Percentiles rank a stretch among this genome's conserved stretches.
Conservation (phyloP, 2,113 vertebrate genomes). For the Orthonyx spaldingii region DNA sequence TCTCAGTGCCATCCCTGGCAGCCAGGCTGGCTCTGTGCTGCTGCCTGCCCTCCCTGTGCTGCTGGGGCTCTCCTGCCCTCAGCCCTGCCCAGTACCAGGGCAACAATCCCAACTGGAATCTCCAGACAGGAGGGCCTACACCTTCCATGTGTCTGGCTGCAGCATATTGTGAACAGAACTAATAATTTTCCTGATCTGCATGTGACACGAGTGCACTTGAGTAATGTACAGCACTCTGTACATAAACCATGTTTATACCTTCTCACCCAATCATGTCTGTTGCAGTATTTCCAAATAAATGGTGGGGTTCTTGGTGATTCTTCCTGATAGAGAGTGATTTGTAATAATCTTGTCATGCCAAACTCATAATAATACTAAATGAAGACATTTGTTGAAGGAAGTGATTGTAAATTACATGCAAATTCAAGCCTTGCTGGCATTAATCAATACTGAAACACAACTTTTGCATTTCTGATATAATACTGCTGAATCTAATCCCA, state of each 20-base stretch:
- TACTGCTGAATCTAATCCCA: slow-evolving; percentile 38
- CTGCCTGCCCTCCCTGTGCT: not conserved
- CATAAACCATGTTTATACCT: slow-evolving; percentile 57
- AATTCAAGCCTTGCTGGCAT: slow-evolving; percentile 67
- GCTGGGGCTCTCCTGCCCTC: not conserved
- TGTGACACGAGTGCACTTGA: slow-evolving; percentile 1
- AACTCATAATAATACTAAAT: slow-evolving; percentile 71
- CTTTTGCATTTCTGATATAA: slow-evolving; percentile 48
- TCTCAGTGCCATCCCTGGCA: not conserved
- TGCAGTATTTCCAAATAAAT: slow-evolving; percentile 51
- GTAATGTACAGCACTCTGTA: not conserved
- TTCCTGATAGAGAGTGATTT: slow-evolving; percentile 63
- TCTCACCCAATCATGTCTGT: slow-evolving; percentile 31
- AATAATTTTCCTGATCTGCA: slow-evolving; percentile 9
- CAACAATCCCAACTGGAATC: not conserved
- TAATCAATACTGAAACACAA: slow-evolving; percentile 72
- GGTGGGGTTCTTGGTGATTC: slow-evolving; percentile 31
- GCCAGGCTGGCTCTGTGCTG: not conserved
- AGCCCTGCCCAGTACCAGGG: not conserved
- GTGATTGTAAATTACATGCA: slow-evolving; percentile 76
- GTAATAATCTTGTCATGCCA: slow-evolving; percentile 71
- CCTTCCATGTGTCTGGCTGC: not conserved
- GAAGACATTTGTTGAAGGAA: slow-evolving; percentile 73
- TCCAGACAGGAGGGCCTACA: not conserved
- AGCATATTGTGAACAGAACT: not conserved